Evolutionary conservation across 2,888 invertebrate species (phyloP).

Genomic region (Empis stercorea): DNA sequence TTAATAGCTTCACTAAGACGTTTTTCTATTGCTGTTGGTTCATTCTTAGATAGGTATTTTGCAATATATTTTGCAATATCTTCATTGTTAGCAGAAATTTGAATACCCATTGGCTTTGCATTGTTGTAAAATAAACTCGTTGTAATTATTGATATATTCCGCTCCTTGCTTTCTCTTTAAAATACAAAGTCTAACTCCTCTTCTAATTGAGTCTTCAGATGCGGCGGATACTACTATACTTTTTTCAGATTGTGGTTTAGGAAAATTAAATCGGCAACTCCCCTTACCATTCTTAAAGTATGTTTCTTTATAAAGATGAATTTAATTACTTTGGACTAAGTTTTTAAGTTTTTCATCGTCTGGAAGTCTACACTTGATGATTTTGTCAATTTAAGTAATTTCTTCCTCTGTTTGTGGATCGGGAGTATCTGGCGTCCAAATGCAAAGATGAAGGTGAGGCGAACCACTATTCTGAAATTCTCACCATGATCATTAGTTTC

Average conservation of each 20-base stretch:
- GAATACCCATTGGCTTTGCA: slow-evolving; percentile 19
- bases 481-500: slow-evolving; percentile 2
- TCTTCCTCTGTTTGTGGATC: no score
- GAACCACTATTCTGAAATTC: slow-evolving; percentile 3
- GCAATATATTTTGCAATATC: slow-evolving; percentile 17
- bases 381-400: no score
- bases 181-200: neutral
- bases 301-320: no score
- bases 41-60: slow-evolving; percentile 10
- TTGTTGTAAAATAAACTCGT: slow-evolving; percentile 9
- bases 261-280: no score
- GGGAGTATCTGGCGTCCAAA: slow-evolving; percentile 1
- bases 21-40: slow-evolving; percentile 4
- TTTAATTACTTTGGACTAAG: no score
- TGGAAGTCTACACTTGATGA: no score
- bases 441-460: slow-evolving; percentile 1
- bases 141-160: slow-evolving; percentile 16
- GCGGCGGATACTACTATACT: no score
- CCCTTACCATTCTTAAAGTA: no score
- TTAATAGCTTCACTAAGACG: slow-evolving; percentile 15
- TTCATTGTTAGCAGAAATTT: slow-evolving; percentile 20
- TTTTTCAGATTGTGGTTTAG: no score
- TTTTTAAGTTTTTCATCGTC: no score
- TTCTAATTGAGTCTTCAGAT: no score
- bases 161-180: neutral